phyloP scores from a whole-genome alignment of 2,888 invertebrate genomes.

The Bedellia somnulentella region DNA sequence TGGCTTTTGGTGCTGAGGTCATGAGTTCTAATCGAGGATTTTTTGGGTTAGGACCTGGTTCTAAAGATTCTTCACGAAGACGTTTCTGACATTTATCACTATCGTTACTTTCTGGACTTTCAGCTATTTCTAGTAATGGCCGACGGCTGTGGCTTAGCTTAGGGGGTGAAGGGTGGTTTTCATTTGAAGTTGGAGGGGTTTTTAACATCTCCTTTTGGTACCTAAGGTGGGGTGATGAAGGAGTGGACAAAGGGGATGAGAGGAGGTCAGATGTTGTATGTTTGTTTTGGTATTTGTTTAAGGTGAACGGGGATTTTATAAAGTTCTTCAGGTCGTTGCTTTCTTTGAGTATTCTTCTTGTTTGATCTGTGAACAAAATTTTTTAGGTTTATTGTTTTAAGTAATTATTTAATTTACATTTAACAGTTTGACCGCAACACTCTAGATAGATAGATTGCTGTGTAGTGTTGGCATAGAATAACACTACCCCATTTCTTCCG shows the following conservation, averaged over 20 bases:
- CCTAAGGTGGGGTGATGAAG: slow-evolving; percentile 36
- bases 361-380: slow-evolving; percentile 36
- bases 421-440: background rate
- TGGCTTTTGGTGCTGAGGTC: slow-evolving; percentile 34
- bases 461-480: no score
- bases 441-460: no score
- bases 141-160: slow-evolving; percentile 35
- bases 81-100: slow-evolving; percentile 42
- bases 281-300: slow-evolving; percentile 44
- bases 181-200: slow-evolving; percentile 35
- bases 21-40: slow-evolving; percentile 38
- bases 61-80: slow-evolving; percentile 28
- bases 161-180: slow-evolving; percentile 37
- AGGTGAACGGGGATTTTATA: slow-evolving; percentile 47
- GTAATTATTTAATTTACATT: slow-evolving; percentile 1
- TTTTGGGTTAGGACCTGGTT: slow-evolving; percentile 26
- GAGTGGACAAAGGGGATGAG: slow-evolving; percentile 35
- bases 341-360: slow-evolving; percentile 31
- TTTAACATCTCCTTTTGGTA: slow-evolving; percentile 44
- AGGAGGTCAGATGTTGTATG: slow-evolving; percentile 28
- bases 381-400: slow-evolving; percentile 5
- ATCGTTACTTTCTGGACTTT: slow-evolving; percentile 38
- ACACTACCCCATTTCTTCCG: no score
- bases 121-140: slow-evolving; percentile 29
- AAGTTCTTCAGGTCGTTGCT: slow-evolving; percentile 41